Evolutionary conservation across 1,140 invertebrate species (phyloP).

Genomic region (Drosophila triauraria): DNA sequence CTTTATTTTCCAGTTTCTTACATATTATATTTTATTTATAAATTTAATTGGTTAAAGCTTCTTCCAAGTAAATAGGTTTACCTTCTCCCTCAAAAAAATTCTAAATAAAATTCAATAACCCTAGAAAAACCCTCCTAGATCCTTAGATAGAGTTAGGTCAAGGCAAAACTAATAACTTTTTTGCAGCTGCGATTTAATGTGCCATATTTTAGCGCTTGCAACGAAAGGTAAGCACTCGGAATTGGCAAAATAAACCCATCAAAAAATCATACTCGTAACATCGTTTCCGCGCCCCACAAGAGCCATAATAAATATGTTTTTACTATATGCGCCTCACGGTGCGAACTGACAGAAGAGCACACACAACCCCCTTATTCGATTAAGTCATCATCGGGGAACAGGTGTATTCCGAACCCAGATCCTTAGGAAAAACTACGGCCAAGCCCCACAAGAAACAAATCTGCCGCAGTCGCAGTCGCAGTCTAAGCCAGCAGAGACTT

Average conservation of each 20-base stretch:
- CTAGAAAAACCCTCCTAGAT: background rate
- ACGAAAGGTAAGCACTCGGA: background rate
- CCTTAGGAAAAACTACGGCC: slow-evolving; percentile 16
- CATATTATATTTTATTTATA: too few relatives aligned
- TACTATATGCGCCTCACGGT: slow-evolving; percentile 9
- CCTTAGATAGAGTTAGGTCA: background rate
- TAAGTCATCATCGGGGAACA: slow-evolving; percentile 38
- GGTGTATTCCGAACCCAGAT: slow-evolving; percentile 36
- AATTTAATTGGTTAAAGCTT: too few relatives aligned
- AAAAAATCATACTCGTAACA: slow-evolving; percentile 18
- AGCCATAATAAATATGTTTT: slow-evolving; percentile 45
- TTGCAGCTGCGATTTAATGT: slow-evolving; percentile 7
- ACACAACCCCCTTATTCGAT: slow-evolving; percentile 21
- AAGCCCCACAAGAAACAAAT: slow-evolving; percentile 54
- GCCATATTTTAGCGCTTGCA: slow-evolving; percentile 11
- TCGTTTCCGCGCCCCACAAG: background rate
- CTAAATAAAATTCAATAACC: too few relatives aligned
- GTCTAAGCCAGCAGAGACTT: background rate
- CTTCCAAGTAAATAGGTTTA: background rate
- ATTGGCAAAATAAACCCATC: slow-evolving; percentile 39
- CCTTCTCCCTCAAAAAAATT: background rate
- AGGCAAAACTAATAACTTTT: slow-evolving; percentile 2
- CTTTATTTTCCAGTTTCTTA: too few relatives aligned
- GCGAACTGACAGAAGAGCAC: slow-evolving; percentile 2
- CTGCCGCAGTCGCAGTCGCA: background rate